Conservation (phyloP, 1,140 invertebrate genomes). For the Atta colombica region DNA sequence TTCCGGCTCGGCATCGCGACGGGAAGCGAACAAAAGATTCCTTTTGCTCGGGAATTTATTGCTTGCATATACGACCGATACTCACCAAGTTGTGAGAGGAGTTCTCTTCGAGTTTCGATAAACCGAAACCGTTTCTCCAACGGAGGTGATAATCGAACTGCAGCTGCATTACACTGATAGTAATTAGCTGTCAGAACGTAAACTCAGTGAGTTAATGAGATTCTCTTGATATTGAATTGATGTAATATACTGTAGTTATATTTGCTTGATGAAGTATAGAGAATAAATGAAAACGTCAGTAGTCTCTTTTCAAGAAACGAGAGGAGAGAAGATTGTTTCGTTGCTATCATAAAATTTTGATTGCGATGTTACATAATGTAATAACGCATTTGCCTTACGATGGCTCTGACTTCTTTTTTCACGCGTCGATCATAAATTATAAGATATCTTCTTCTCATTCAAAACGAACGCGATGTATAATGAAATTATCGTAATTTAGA, state of each 20-base stretch:
- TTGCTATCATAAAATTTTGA: not conserved
- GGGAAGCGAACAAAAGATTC: slow-evolving; percentile 17
- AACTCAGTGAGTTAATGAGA: slow-evolving; percentile 51
- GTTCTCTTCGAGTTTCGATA: slow-evolving; percentile 31
- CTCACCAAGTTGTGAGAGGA: slow-evolving; percentile 12
- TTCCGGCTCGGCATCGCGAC: not conserved
- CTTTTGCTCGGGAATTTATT: slow-evolving; percentile 43
- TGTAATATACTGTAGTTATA: not conserved
- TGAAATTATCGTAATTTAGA: not conserved
- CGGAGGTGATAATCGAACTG: slow-evolving; percentile 36
- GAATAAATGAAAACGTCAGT: slow-evolving; percentile 7
- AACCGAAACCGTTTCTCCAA: not conserved
- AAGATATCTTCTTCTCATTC: not conserved
- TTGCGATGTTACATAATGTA: not conserved
- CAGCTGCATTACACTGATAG: slow-evolving; percentile 11
- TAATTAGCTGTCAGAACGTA: slow-evolving; percentile 55
- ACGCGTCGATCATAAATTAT: not conserved
- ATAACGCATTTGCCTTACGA: not conserved
- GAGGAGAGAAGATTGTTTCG: not conserved
- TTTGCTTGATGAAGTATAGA: slow-evolving; percentile 4
- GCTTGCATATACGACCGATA: slow-evolving; percentile 29
- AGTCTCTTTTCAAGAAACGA: not conserved
- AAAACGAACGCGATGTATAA: not conserved
- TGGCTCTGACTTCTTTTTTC: not conserved
- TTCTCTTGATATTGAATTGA: slow-evolving; percentile 46